Evolutionary conservation across 2,888 invertebrate genomes (phyloP), one percentile per base, ranked within the genome.

Genomic region (Euphydryas editha): DNA sequence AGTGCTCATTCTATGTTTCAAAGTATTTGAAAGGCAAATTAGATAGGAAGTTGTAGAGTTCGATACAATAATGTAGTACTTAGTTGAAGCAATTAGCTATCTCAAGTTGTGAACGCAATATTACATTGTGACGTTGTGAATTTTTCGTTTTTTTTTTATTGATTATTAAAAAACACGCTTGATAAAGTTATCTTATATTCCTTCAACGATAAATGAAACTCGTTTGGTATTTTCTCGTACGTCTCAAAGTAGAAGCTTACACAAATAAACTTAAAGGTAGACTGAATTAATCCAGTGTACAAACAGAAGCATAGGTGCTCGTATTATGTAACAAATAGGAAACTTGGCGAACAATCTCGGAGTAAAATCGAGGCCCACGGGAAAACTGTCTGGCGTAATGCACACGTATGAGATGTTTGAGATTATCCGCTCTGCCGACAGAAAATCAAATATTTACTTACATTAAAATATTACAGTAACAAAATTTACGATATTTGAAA

Each of bases 21-120:
- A 90, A 90, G 88, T 88, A 90, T 92, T 90, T 90, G 88, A 89
- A 91, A 90, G 88, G 89, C 88, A 90, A 92, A 91, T 90, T 87
- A 87, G 87, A 81, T 84, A 82, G 86, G 15, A 65, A 70, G 67
- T 71, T 72, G 69, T 71, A 73, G 66, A 60, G 78, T 69, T 78
- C 75, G 79, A 78, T 76, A 81, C 68, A 73, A 64, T 68, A 69
- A 76, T 79, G 84, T 84, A 85, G 86, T n/a, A n/a, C n/a, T 87
- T 86, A 86, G 85, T 88, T 87, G 80, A 81, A 81, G 79, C 76
- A 82, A 83, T 73, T 72, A 70, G 64, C 60, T 70, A 63, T 44
- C 39, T 59, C 65, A 57, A 62, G 62, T 59, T 67, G n/a, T n/a
- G n/a, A n/a, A n/a, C n/a, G n/a, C n/a, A n/a, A n/a, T n/a, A n/a